Conservation (phyloP, 1,140 invertebrate genomes). For the Drosophila paulistorum region DNA sequence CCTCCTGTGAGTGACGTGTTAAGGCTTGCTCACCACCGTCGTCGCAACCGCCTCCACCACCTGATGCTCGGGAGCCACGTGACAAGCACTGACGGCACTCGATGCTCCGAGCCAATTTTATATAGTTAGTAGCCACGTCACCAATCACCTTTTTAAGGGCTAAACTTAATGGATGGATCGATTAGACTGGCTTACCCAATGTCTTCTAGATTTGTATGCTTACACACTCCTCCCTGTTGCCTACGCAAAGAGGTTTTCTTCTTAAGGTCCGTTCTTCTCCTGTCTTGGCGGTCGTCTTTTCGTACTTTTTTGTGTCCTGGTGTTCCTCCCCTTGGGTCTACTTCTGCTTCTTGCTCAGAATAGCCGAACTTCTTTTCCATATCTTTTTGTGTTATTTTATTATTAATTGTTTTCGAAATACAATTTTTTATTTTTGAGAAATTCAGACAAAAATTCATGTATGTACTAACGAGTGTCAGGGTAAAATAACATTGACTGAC, state of each 20-base stretch:
- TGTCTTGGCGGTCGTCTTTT: background rate
- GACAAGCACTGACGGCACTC: background rate
- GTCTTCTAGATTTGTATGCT: background rate
- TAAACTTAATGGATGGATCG: background rate
- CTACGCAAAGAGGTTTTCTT: background rate
- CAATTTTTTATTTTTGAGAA: background rate
- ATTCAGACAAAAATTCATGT: background rate
- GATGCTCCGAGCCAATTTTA: constrained; percentile 5
- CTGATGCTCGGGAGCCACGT: background rate
- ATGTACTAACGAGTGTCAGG: background rate
- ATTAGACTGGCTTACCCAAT: background rate
- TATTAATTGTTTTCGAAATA: background rate
- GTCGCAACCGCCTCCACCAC: background rate
- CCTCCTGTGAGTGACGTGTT: no score
- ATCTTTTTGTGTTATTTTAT: constrained; percentile 26
- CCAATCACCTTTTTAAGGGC: background rate
- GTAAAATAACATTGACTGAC: background rate
- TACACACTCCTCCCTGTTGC: background rate
- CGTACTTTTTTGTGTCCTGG: no score
- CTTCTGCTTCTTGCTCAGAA: constrained; percentile 20
- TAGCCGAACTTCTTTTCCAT: constrained; percentile 50
- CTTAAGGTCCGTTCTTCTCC: background rate
- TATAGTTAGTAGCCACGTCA: constrained; percentile 5
- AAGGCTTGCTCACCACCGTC: background rate
- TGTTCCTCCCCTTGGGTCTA: background rate